Evolutionary conservation across 1,140 invertebrate species (phyloP), one percentile per base, ranked within the genome.

Genomic region (Psix sp.): DNA sequence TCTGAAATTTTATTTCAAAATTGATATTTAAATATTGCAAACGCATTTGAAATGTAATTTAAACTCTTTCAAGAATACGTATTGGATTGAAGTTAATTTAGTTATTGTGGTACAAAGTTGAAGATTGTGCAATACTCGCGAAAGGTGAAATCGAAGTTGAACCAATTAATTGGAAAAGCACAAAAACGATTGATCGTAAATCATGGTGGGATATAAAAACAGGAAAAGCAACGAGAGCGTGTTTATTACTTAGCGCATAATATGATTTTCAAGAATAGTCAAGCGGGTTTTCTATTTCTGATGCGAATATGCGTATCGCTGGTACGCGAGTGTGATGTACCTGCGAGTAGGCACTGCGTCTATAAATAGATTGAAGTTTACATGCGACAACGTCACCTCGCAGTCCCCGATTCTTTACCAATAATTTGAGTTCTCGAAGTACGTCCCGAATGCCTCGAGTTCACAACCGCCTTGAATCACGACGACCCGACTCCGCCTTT

Each of bases 351-450:
- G 57, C 56, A 51, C 35, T 43, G 38, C 35, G 45, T 39, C 60
- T 65, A 65, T 66, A 73, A 73, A 66, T 73, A 73, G 54, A 52
- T 59, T 59, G 3, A 46, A 65, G 59, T 72, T 72, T 72, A 72
- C 68, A 59, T 46, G 59, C 59, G 59, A 56, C 59, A 48, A 62
- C 66, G 31, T 62, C 52, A 72, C 42, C 59, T 63, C 40, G 51
- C 59, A 63, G 57, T 43, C 52, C 43, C 20, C 67, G 39, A 59
- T 72, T 72, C 56, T 56, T 71, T 26, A 49, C 40, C 31, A 62
- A 62, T 71, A 71, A 71, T 62, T 62, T 43, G 36, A 62, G 49
- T 63, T 46, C 36, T 48, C 17, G 21, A 60, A 51, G 48, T 31
- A 18, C 7, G 63, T 38, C 46, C 17, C 31, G 20, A 31, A 36